Evolutionary conservation across 2,797 vertebrate genomes (phyloP).

Genomic region (Masticophis lateralis): DNA sequence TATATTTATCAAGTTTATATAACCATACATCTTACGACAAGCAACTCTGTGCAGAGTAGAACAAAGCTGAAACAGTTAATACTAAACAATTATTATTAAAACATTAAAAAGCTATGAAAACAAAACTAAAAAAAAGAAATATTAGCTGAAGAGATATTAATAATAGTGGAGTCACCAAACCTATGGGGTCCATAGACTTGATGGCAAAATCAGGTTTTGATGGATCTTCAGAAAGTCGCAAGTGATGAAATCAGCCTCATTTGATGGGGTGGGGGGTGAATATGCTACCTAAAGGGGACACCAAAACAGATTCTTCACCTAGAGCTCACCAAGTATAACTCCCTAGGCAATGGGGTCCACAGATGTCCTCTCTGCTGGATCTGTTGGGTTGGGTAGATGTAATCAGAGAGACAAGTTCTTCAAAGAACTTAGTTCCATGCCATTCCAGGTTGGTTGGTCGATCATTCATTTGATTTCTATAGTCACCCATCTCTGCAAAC

Average conservation of each 20-base stretch:
- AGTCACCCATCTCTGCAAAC: too few species aligned
- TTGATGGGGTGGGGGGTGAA: rapidly evolving
- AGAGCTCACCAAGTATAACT: background rate
- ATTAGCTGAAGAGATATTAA: background rate
- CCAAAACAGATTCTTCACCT: background rate
- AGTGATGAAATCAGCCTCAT: background rate
- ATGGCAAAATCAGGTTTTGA: background rate
- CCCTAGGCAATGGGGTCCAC: background rate
- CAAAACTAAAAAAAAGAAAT: background rate
- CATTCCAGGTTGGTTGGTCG: background rate
- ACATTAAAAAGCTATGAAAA: background rate
- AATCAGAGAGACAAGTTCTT: background rate
- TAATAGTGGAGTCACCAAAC: background rate
- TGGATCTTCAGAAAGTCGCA: background rate
- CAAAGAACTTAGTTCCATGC: background rate
- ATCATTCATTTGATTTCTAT: background rate
- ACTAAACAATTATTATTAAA: background rate
- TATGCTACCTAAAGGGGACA: background rate
- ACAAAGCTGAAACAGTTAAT: background rate
- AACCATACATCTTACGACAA: background rate
- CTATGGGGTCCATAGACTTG: background rate
- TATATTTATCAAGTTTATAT: background rate
- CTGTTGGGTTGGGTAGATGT: background rate
- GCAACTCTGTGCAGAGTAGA: background rate
- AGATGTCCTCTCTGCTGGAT: background rate